Evolutionary conservation across 2,888 invertebrate genomes (phyloP).

Genomic region (Oligia fasciuncula): DNA sequence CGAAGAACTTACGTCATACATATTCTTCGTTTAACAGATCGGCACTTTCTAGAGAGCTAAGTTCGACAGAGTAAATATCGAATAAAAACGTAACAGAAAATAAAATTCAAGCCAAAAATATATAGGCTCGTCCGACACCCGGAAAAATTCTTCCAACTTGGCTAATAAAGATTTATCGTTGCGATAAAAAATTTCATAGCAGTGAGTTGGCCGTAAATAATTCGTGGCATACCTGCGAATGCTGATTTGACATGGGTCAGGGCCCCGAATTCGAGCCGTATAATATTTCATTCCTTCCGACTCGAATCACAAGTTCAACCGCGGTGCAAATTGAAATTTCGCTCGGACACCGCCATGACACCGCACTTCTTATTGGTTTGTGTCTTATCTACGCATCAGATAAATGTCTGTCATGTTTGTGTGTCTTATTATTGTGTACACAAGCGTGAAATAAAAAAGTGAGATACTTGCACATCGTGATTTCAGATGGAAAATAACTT

Average conservation of each 20-base stretch:
- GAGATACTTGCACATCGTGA: not conserved
- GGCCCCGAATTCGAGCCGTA: conserved; percentile 77
- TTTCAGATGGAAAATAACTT: not conserved
- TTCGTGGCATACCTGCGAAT: conserved; percentile 88
- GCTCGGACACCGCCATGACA: conserved; percentile 74
- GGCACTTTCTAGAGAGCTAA: conserved; percentile 26
- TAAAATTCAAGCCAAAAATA: conserved; percentile 56
- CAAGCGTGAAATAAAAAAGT: conserved; percentile 6
- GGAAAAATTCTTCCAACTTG: conserved; percentile 77
- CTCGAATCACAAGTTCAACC: conserved; percentile 82
- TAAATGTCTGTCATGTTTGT: conserved; percentile 20
- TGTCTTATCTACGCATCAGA: conserved; percentile 41
- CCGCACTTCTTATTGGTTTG: conserved; percentile 75
- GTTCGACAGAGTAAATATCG: conserved; percentile 49
- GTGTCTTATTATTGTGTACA: conserved; percentile 1
- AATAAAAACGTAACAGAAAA: conserved; percentile 51
- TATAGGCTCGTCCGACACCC: conserved; percentile 66
- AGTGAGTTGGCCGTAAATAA: conserved; percentile 86
- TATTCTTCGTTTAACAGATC: conserved; percentile 44
- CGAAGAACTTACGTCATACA: conserved; percentile 43
- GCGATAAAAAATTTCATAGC: conserved; percentile 87
- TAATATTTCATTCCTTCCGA: conserved; percentile 87
- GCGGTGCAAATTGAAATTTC: conserved; percentile 85
- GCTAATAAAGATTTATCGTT: conserved; percentile 87
- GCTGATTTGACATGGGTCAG: conserved; percentile 89